phyloP scores from a whole-genome alignment of 2,888 invertebrate genomes.

The Hypercompe scribonia region DNA sequence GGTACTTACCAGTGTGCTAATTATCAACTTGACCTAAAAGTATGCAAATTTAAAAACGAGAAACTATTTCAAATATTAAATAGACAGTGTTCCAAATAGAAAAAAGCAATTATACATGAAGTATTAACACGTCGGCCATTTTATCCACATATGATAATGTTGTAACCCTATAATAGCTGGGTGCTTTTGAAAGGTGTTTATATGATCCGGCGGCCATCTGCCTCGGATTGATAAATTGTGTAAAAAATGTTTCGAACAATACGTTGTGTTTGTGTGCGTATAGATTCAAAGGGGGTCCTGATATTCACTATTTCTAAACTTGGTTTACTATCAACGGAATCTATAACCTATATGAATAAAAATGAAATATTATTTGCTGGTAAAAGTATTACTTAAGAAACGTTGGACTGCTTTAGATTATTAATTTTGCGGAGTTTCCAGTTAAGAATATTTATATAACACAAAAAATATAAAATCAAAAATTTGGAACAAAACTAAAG shows the following conservation, averaged over 20 bases:
- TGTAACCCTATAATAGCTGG: constrained; percentile 81
- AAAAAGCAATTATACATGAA: constrained; percentile 15
- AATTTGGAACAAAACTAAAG: not conserved
- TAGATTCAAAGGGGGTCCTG: constrained; percentile 54
- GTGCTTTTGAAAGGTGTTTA: constrained; percentile 82
- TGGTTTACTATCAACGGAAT: constrained; percentile 35
- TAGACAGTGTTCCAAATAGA: not conserved
- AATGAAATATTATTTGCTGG: not conserved
- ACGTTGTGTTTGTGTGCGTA: constrained; percentile 61
- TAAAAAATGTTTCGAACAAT: constrained; percentile 75
- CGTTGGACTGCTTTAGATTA: not conserved
- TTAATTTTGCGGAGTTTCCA: not conserved
- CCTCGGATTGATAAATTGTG: constrained; percentile 82
- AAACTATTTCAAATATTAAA: not conserved
- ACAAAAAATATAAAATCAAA: not conserved
- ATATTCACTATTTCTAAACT: constrained; percentile 44
- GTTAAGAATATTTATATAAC: not conserved
- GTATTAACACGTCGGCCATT: constrained; percentile 62
- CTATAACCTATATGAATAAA: constrained; percentile 1
- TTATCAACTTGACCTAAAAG: not conserved
- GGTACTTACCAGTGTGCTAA: not conserved
- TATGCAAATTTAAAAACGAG: not conserved
- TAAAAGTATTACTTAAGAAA: not conserved
- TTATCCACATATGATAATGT: constrained; percentile 77
- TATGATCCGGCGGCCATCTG: constrained; percentile 80